These are phyloP conservation scores for Clanis bilineata DNA, from an alignment of 2,888 invertebrate species.

Conservation along the genomic window DNA sequence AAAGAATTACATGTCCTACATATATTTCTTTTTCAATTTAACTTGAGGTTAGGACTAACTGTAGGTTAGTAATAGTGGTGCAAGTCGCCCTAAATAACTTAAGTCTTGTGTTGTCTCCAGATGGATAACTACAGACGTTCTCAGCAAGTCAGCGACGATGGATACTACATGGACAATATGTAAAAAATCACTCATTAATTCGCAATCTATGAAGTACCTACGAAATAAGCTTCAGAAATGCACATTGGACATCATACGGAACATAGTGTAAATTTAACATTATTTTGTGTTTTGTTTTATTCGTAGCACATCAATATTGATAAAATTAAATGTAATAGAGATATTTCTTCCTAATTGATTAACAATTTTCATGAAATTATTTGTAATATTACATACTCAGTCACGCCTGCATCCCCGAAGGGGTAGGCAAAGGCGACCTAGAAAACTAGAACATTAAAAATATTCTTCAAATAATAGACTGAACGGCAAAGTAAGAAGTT, in stretches of 20 bases:
- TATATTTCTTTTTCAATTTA: too few species aligned
- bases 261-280: neutral
- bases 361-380: neutral
- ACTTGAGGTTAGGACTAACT: too few species aligned
- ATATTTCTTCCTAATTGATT: too few species aligned
- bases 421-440: too few species aligned
- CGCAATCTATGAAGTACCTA: slow-evolving; percentile 10
- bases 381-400: neutral
- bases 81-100: too few species aligned
- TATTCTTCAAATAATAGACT: neutral
- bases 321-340: neutral
- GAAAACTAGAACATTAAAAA: too few species aligned
- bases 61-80: too few species aligned
- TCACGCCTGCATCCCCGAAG: too few species aligned
- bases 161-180: slow-evolving; percentile 58
- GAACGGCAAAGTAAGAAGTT: neutral
- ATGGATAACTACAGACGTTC: slow-evolving; percentile 74
- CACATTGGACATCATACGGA: neutral
- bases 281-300: neutral
- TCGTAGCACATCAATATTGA: neutral
- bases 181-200: slow-evolving; percentile 40
- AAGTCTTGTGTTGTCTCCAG: too few species aligned
- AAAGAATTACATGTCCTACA: too few species aligned
- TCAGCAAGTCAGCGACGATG: slow-evolving; percentile 61
- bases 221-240: neutral